Evolutionary conservation across 2,797 vertebrate genomes (phyloP), one percentile per base, ranked within the genome.

Genomic region (Premnoplex brunnescens): DNA sequence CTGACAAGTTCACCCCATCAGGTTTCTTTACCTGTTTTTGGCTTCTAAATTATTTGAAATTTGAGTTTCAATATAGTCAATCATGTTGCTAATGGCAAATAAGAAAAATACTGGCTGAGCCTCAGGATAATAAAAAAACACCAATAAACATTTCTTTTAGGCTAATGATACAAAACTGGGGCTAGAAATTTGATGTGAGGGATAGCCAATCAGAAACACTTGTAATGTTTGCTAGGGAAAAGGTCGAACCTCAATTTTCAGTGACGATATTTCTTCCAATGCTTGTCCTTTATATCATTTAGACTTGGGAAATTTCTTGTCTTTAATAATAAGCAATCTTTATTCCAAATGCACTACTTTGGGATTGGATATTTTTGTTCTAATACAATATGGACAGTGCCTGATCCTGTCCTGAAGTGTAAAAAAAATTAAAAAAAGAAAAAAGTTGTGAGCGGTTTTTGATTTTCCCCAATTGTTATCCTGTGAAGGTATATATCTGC

Each of bases 371-470:
- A 21, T 75, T 85, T 12, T 60, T 52, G 9, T 71, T 84, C 22
- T 55, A 85, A 34, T 46, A 28, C 4, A 14, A 1, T 23, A 11
- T 55, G 34, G 13, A 32, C 26, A 26, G 6, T 44, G 22, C 2
- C 7, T 14, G 32, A 24, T 76, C 14, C 6, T 66, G 15, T 71
- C 4, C 22, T 86, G 22, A 4, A 32, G 15, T n/a, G 8, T 5
- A 2, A 27, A 55, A 60, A 18, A 44, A n/a, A 60, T 14, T 44
- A 11, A 63, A 44, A 14, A n/a, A 46, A 39, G 23, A 46, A 41
- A 41, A 17, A n/a, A 20, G 3, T 3, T 6, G 3, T 1, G 48
- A 24, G 8, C 32, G n/a, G 14, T 4, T 15, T 6, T 5, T 1
- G 12, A 7, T 36, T n/a, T 52, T 22, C 3, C 5, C 14, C 19